Conservation (phyloP, 1,140 invertebrate genomes). For the Sesamia nonagrioides region DNA sequence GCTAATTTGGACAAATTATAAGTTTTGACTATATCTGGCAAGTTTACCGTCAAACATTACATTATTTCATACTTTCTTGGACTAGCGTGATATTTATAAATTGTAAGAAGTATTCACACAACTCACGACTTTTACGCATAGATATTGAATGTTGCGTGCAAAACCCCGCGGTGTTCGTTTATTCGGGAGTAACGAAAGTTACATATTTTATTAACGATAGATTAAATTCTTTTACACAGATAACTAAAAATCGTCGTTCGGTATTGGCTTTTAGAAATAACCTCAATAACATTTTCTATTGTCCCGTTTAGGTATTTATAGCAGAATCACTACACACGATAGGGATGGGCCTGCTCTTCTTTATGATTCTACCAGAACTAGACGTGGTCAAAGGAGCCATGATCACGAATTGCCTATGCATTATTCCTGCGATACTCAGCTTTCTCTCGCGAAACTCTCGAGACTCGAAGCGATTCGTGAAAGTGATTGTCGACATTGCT, state of each 20-base stretch:
- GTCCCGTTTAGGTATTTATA: constrained; percentile 89
- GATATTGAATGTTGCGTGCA: not conserved
- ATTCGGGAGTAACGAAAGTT: not conserved
- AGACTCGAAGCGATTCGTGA: constrained; percentile 93
- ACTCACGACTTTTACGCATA: not conserved
- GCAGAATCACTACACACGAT: constrained; percentile 96
- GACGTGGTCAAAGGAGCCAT: constrained; percentile 97
- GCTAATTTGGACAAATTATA: too few relatives aligned
- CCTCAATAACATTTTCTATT: not conserved
- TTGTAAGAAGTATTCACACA: not conserved
- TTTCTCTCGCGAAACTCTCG: constrained; percentile 93
- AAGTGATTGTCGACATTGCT: constrained; percentile 94
- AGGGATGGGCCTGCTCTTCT: constrained; percentile 95
- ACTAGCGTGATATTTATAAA: constrained; percentile 4
- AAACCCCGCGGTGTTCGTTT: not conserved
- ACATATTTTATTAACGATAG: too few relatives aligned
- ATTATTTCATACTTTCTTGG: not conserved
- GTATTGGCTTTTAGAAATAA: constrained; percentile 4
- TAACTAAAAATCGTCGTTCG: not conserved
- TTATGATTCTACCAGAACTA: constrained; percentile 95
- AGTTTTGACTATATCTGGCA: too few relatives aligned
- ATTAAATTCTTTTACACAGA: not conserved
- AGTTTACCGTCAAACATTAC: not conserved
- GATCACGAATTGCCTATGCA: constrained; percentile 97
- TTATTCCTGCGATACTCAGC: constrained; percentile 92